Evolutionary conservation across 2,888 invertebrate genomes (phyloP).

Genomic region (Neoitamus cyanurus): DNA sequence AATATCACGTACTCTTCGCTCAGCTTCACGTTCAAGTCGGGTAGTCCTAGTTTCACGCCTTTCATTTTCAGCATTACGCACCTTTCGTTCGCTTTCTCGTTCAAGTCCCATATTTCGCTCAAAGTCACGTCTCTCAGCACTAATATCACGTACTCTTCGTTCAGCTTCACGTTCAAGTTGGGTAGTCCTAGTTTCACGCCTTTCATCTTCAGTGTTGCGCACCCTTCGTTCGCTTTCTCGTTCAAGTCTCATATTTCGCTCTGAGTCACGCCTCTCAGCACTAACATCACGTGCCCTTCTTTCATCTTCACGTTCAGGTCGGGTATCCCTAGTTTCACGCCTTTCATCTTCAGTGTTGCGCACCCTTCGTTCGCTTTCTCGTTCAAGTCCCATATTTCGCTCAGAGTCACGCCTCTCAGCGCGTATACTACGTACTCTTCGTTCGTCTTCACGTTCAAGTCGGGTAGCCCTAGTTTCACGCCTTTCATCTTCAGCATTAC

Average conservation of each 20-base stretch:
- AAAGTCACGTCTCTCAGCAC: background rate
- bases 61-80: background rate
- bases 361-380: too few species aligned
- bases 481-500: background rate
- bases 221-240: background rate
- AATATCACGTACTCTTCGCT: background rate
- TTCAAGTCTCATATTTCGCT: background rate
- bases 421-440: background rate
- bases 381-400: too few species aligned
- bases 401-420: too few species aligned
- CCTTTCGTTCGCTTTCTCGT: background rate
- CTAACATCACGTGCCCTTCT: background rate
- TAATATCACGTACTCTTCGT: background rate
- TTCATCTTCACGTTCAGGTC: too few species aligned
- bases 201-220: background rate
- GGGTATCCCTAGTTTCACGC: too few species aligned
- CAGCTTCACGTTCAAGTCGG: background rate
- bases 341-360: background rate
- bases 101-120: background rate
- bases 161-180: background rate
- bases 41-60: background rate
- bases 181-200: background rate
- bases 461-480: too few species aligned
- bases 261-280: background rate
- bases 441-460: background rate